Percentiles rank a stretch among this genome's conserved stretches.
Conservation (phyloP, 2,888 invertebrate species). For the Arge pagana region DNA sequence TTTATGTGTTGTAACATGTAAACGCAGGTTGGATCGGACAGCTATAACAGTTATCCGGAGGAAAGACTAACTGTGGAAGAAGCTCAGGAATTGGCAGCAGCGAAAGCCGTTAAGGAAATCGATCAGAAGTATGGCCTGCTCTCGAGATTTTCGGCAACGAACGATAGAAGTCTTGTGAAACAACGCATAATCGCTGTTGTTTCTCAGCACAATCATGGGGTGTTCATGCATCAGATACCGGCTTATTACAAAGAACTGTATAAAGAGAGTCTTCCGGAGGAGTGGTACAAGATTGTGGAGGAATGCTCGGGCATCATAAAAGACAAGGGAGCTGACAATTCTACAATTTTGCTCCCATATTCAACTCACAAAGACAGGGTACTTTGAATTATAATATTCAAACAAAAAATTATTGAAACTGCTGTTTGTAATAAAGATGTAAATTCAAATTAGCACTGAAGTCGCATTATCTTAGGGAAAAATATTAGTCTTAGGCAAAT, state of each 20-base stretch:
- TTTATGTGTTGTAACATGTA: conserved; percentile 34
- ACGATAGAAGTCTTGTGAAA: conserved; percentile 39
- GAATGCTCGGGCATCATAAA: conserved; percentile 63
- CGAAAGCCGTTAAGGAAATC: conserved; percentile 53
- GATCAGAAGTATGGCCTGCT: conserved; percentile 44
- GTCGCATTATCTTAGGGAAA: no score
- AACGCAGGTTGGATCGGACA: conserved; percentile 48
- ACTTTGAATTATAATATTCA: no score
- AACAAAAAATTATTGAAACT: no score
- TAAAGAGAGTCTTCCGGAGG: conserved; percentile 69
- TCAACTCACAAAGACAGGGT: conserved; percentile 29
- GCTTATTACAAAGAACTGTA: conserved; percentile 64
- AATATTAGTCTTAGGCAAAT: no score
- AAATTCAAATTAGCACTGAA: no score
- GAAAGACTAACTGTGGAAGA: conserved; percentile 52
- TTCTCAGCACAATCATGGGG: conserved; percentile 56
- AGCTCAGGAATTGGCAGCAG: conserved; percentile 57
- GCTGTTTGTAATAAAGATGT: no score
- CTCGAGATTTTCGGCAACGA: conserved; percentile 30
- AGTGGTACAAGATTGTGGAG: conserved; percentile 70
- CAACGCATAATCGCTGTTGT: conserved; percentile 57
- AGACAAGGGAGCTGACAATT: conserved; percentile 62
- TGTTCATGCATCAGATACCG: conserved; percentile 60
- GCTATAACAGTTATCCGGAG: conserved; percentile 58
- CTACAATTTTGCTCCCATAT: conserved; percentile 55